Base-by-base conservation (phyloP, 2,113 vertebrate genomes). In the Eupsittula cactorum region DNA sequence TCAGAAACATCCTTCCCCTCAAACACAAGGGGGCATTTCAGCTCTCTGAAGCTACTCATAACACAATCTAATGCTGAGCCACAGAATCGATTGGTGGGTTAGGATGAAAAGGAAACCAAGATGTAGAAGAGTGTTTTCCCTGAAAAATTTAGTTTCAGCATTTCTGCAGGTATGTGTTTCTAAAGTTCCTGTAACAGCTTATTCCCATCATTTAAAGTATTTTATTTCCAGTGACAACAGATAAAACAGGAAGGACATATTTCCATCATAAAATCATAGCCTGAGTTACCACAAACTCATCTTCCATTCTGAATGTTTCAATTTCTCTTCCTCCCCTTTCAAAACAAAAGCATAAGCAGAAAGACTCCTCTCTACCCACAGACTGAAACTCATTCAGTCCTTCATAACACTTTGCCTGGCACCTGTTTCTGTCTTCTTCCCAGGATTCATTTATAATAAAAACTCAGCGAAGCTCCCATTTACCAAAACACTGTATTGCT, bases 11-110 rank as follows among this genome's bases (percentile, higher is more conserved):
- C 53, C 27, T 84, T 87, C 31, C 21, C 24, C 29, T 75, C 44
- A 49, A 63, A 89, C 62, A 85, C 42, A 79, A 90, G 49, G 47
- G 39, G 67, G 75, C 84, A 90, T 89, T 82, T 96, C 77, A 80
- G 74, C 62, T 76, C 31, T 31, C 33, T 19, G 35, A 35, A 84
- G 77, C 46, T 39, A 25, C 33, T 67, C 44, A 4, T 70, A 71
- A 46, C 21, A 41, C 53, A 67, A 1, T 19, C 10, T 71, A 76
- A 31, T 2, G 7, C 25, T 57, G 31, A 80, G 31, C 33, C 71
- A 67, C 62, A 64, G 27, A 85, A 44, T 19, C 8, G 5, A 29
- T 1, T 2, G 0, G 33, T 55, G 24, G 59, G 49, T 88, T 59
- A 41, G 44, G 31, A 90, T 46, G 41, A 77, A 74, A 77, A 80